Conservation (phyloP, 2,113 vertebrate species). For the Circaetus gallicus region DNA sequence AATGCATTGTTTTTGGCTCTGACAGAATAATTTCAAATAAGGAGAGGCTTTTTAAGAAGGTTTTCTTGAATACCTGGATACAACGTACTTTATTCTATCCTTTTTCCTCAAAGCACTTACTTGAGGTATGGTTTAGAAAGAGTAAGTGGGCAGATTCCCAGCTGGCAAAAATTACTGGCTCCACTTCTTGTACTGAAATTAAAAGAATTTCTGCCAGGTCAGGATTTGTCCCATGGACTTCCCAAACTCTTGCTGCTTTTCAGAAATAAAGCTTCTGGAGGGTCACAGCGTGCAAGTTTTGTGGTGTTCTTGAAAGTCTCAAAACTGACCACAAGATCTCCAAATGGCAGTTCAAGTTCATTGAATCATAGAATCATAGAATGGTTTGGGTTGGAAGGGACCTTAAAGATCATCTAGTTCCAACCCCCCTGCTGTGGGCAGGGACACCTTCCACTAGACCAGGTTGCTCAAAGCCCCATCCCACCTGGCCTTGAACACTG, state of each 20-base stretch:
- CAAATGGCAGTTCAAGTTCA: neutral
- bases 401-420: too few relatives aligned
- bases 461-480: too few relatives aligned
- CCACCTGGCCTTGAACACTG: too few relatives aligned
- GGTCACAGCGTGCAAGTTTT: neutral
- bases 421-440: too few relatives aligned
- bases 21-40: neutral
- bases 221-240: neutral
- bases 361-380: too few relatives aligned
- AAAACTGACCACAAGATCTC: neutral
- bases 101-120: neutral
- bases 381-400: too few relatives aligned
- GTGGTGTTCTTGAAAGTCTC: neutral
- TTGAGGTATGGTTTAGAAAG: neutral
- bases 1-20: constrained; percentile 9
- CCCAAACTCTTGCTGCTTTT: neutral
- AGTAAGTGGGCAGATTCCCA: neutral
- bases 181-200: neutral
- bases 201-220: neutral
- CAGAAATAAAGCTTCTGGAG: neutral
- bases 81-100: neutral
- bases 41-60: neutral
- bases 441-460: too few relatives aligned
- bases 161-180: neutral
- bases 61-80: neutral